These are phyloP conservation scores for Leuciscus waleckii DNA, from an alignment of 2,797 vertebrate genomes.

Conservation along the genomic window DNA sequence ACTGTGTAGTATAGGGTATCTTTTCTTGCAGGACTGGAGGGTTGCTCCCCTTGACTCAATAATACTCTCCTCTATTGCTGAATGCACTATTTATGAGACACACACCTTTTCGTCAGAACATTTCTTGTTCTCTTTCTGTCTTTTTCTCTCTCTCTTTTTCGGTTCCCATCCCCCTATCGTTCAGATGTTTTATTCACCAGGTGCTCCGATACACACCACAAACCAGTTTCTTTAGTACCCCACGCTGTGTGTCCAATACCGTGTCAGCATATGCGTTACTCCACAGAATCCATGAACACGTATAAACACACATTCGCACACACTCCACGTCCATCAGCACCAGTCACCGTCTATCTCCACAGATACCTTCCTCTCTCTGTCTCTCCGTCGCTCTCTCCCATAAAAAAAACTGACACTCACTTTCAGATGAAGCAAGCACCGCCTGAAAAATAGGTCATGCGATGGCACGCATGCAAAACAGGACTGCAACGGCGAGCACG, in stretches of 20 bases:
- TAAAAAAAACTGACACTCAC: slow-evolving; percentile 53
- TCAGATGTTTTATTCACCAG: slow-evolving; percentile 64
- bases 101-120: background rate
- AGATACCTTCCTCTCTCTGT: slow-evolving; percentile 16
- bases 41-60: slow-evolving; percentile 52
- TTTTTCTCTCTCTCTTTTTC: background rate
- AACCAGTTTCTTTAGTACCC: slow-evolving; percentile 38
- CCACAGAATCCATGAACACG: slow-evolving; percentile 24
- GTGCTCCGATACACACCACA: slow-evolving; percentile 48
- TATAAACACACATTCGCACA: slow-evolving; percentile 21
- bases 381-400: slow-evolving; percentile 42
- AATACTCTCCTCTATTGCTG: slow-evolving; percentile 27
- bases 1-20: slow-evolving; percentile 20
- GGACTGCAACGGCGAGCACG: slow-evolving; percentile 35
- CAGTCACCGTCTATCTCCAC: slow-evolving; percentile 36
- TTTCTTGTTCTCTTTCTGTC: background rate
- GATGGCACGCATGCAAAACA: slow-evolving; percentile 55
- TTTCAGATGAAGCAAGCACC: slow-evolving; percentile 51
- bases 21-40: slow-evolving; percentile 50
- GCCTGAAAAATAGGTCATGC: slow-evolving; percentile 60
- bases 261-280: slow-evolving; percentile 30
- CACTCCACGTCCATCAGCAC: slow-evolving; percentile 41
- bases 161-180: slow-evolving; percentile 10
- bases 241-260: slow-evolving; percentile 20
- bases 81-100: slow-evolving; percentile 52